Conservation (phyloP, 2,888 invertebrate species). For the Pachycephus smyrnensis region DNA sequence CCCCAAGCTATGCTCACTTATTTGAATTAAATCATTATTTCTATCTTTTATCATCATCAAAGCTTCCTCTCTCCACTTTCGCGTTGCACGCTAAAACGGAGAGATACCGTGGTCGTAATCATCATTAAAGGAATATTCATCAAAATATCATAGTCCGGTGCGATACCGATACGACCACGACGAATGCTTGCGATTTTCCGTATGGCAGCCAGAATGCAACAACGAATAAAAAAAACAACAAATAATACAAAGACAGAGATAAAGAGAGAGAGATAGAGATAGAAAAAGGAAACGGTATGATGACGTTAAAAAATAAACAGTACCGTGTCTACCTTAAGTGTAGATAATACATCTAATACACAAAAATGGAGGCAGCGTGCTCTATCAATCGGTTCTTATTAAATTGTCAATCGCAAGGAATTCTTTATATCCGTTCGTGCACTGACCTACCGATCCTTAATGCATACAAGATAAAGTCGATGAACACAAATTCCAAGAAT, state of each 20-base stretch:
- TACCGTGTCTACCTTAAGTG: not conserved
- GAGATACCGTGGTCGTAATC: not conserved
- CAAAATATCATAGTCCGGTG: not conserved
- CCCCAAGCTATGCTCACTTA: not conserved
- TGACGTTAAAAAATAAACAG: not conserved
- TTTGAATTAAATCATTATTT: not conserved
- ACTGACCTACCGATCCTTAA: not conserved
- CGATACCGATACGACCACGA: not conserved
- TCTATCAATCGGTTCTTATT: not conserved
- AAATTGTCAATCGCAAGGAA: not conserved
- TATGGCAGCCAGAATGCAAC: slow-evolving; percentile 63
- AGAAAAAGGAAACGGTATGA: not conserved
- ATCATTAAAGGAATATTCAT: not conserved
- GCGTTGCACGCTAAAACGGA: not conserved
- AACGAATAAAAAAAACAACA: slow-evolving; percentile 33
- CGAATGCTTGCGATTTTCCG: slow-evolving; percentile 21
- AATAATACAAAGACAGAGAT: slow-evolving; percentile 52
- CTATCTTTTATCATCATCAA: not conserved
- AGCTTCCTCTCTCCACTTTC: not conserved
- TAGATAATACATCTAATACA: not conserved
- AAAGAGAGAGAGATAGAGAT: no score
- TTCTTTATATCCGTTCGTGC: not conserved
- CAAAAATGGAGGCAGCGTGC: not conserved
- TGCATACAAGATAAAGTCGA: not conserved
- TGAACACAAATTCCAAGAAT: not conserved